phyloP scores from a whole-genome alignment of 2,113 vertebrate species.

The Catharus fuscescens region DNA sequence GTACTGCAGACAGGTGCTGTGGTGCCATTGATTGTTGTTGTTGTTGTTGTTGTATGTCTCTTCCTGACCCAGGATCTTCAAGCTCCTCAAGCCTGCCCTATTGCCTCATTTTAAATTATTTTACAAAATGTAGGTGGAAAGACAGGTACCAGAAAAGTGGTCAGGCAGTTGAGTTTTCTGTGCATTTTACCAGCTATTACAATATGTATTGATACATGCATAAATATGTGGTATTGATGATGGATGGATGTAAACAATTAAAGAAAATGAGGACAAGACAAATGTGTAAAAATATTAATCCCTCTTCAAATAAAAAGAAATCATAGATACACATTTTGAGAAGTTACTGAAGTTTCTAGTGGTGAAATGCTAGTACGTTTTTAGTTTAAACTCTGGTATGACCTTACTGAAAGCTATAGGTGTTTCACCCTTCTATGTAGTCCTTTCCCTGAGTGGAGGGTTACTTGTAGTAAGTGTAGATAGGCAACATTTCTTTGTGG shows the following conservation, averaged over 20 bases:
- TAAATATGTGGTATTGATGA: background rate
- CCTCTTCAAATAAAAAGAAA: background rate
- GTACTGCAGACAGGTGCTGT: background rate
- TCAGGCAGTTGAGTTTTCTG: background rate
- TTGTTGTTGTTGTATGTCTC: background rate
- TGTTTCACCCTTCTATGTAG: background rate
- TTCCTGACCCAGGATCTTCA: background rate
- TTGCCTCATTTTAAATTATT: background rate
- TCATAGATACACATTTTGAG: background rate
- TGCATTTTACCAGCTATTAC: background rate
- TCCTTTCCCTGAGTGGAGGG: background rate
- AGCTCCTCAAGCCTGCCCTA: background rate
- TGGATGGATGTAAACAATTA: background rate
- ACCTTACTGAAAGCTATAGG: background rate
- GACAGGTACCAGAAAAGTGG: background rate
- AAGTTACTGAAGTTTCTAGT: background rate
- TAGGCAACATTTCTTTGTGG: background rate
- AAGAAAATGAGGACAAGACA: background rate
- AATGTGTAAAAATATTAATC: background rate
- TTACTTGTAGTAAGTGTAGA: background rate
- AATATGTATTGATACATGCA: background rate
- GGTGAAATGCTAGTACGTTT: fast-evolving
- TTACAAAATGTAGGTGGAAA: background rate
- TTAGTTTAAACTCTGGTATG: background rate
- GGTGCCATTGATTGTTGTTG: background rate